These are phyloP conservation scores for Heterodera filipjevi DNA, from an alignment of 2,888 invertebrate genomes.

Conservation along the genomic window DNA sequence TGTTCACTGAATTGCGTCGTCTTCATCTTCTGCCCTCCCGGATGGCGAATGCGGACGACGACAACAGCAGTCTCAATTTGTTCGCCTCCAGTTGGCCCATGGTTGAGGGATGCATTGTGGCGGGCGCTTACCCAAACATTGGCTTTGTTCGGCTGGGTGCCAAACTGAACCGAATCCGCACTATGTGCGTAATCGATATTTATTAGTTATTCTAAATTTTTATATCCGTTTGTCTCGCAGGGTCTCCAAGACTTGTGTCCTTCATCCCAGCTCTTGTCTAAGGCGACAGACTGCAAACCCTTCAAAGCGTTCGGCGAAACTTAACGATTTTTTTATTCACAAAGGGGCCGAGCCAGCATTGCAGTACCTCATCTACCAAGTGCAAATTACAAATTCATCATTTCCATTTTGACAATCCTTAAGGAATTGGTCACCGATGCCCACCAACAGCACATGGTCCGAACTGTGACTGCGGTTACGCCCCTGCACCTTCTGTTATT, in stretches of 20 bases:
- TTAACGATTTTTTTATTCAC: slow-evolving; percentile 20
- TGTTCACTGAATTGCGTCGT: slow-evolving; percentile 57
- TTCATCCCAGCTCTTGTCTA: slow-evolving; percentile 58
- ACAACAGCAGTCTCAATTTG: slow-evolving; percentile 72
- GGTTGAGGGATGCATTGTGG: slow-evolving; percentile 84
- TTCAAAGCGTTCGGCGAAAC: slow-evolving; percentile 3
- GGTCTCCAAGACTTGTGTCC: slow-evolving; percentile 39
- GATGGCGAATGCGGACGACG: slow-evolving; percentile 68
- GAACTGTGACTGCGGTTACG: slow-evolving; percentile 81
- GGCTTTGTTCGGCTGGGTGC: slow-evolving; percentile 71
- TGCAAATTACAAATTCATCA: background rate
- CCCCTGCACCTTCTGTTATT: slow-evolving; percentile 81
- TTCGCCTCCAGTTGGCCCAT: slow-evolving; percentile 87
- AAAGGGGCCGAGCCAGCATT: slow-evolving; percentile 44
- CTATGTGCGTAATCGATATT: slow-evolving; percentile 42
- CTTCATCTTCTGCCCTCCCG: slow-evolving; percentile 45
- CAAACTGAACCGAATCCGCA: slow-evolving; percentile 57
- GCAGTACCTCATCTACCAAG: slow-evolving; percentile 59
- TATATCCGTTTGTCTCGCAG: slow-evolving; percentile 38
- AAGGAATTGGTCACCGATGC: slow-evolving; percentile 6
- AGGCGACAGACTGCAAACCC: slow-evolving; percentile 47
- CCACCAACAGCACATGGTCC: slow-evolving; percentile 69
- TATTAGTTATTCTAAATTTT: background rate
- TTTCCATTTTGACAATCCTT: background rate
- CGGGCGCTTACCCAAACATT: slow-evolving; percentile 87